A percentile compares a stretch with the other conserved stretches of the same genome.
Evolutionary conservation across 2,888 invertebrate species (phyloP).

Genomic region (Cartodere bifasciata): DNA sequence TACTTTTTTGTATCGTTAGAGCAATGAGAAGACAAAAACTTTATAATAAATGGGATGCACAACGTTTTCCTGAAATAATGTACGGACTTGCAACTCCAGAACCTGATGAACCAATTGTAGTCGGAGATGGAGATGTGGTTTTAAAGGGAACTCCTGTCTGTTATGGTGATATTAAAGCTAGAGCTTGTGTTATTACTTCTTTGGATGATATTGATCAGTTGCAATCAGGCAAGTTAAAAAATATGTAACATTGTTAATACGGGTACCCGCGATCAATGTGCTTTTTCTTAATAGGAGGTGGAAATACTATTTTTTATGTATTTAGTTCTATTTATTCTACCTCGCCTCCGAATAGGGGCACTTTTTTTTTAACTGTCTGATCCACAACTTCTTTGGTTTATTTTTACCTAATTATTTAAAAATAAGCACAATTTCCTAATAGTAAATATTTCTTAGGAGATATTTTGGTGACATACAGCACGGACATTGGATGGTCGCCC

Average conservation of each 20-base stretch:
- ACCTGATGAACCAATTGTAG: constrained; percentile 12
- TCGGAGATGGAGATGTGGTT: constrained; percentile 11
- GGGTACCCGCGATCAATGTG: too few species aligned
- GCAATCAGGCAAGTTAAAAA: constrained; percentile 23
- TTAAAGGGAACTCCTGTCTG: constrained; percentile 56
- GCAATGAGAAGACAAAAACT: constrained; percentile 52
- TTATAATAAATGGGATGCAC: constrained; percentile 43
- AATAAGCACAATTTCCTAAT: too few species aligned
- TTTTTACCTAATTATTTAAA: too few species aligned
- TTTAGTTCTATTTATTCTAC: too few species aligned
- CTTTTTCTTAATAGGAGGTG: too few species aligned
- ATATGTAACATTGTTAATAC: too few species aligned
- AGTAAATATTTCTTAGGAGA: constrained; percentile 44
- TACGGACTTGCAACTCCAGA: constrained; percentile 23
- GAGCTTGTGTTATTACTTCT: constrained; percentile 58
- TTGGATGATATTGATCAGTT: constrained; percentile 44
- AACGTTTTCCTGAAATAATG: constrained; percentile 50
- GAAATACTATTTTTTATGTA: too few species aligned
- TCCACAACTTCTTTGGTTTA: too few species aligned
- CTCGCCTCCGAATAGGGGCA: too few species aligned
- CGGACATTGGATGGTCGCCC: constrained; percentile 77
- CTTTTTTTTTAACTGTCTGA: too few species aligned
- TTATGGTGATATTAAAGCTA: constrained; percentile 50
- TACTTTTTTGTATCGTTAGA: constrained; percentile 33
- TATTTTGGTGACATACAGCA: constrained; percentile 60